Evolutionary conservation across 2,797 vertebrate species (phyloP).

Genomic region (Petrocephalus schoutedeni): DNA sequence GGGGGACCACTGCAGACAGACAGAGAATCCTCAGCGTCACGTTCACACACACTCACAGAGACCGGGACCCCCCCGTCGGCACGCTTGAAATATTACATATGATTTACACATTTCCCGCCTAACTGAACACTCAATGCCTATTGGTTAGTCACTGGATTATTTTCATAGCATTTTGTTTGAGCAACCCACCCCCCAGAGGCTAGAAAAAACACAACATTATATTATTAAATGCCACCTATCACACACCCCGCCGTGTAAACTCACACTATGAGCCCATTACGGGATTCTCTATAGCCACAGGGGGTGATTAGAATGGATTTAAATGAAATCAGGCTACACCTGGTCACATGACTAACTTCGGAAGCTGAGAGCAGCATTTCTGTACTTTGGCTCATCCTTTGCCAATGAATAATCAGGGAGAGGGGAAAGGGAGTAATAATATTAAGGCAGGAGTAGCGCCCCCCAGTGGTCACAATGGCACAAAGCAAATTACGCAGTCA

Average conservation of each 20-base stretch:
- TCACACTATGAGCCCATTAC: background rate
- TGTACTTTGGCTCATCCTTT: background rate
- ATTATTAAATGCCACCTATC: background rate
- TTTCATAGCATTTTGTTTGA: constrained; percentile 13
- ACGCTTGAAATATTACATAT: constrained; percentile 30
- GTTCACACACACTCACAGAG: background rate
- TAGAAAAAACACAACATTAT: background rate
- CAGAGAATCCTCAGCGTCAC: background rate
- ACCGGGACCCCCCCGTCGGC: background rate
- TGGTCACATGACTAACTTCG: background rate
- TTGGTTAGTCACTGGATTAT: constrained; percentile 50
- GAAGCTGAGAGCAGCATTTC: background rate
- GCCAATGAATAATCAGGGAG: background rate
- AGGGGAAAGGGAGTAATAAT: background rate
- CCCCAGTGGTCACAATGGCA: background rate
- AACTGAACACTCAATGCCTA: constrained; percentile 51
- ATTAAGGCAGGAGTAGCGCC: background rate
- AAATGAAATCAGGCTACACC: background rate
- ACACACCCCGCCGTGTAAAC: background rate
- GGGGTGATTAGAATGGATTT: background rate
- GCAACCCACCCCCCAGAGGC: background rate
- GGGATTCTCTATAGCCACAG: background rate
- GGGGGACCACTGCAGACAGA: background rate
- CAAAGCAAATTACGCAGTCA: background rate
- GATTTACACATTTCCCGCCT: constrained; percentile 46